Conservation (phyloP, 2,797 vertebrate species). For the Acanthornis magna region DNA sequence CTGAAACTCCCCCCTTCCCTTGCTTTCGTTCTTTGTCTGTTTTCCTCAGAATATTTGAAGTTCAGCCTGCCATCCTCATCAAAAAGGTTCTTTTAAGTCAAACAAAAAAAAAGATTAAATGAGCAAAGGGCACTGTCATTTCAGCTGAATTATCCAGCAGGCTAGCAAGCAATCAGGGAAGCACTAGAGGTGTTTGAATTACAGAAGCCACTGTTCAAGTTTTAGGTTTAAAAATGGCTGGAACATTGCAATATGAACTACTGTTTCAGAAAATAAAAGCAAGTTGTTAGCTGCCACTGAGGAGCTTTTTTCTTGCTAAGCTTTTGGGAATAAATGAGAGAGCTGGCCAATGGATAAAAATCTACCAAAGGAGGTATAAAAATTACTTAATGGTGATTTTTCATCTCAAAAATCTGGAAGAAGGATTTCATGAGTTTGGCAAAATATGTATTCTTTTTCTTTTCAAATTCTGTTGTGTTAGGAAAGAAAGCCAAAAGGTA, state of each 20-base stretch:
- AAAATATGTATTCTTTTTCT: slow-evolving; percentile 61
- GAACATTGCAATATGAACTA: slow-evolving; percentile 13
- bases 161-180: neutral
- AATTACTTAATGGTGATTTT: neutral
- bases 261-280: neutral
- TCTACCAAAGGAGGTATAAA: slow-evolving; percentile 14
- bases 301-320: slow-evolving; percentile 37
- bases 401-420: neutral
- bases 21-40: neutral
- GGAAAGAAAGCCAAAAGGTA: slow-evolving; percentile 53
- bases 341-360: neutral
- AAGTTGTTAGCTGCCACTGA: slow-evolving; percentile 23
- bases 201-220: neutral
- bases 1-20: neutral
- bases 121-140: neutral
- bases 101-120: neutral
- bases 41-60: neutral
- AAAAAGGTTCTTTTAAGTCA: neutral
- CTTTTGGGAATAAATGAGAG: neutral
- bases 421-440: slow-evolving; percentile 52
- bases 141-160: neutral
- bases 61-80: neutral
- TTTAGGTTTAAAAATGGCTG: neutral
- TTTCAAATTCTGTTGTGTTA: slow-evolving; percentile 67
- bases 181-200: neutral